Conservation (phyloP, 2,113 vertebrate genomes). For the Cariama cristata region DNA sequence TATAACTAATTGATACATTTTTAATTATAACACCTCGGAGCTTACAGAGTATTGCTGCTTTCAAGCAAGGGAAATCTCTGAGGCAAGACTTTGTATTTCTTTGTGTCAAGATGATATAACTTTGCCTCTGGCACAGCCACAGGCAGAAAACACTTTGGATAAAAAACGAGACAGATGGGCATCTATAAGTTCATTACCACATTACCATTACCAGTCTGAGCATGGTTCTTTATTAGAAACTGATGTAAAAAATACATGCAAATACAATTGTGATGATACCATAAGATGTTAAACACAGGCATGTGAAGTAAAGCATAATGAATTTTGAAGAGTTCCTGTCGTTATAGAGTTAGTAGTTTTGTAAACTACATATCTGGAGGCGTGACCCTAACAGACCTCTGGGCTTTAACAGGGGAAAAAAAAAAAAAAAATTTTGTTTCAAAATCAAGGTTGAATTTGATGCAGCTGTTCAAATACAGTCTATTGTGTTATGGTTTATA, state of each 20-base stretch:
- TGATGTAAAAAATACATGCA: neutral
- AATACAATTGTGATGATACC: neutral
- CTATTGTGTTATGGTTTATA: neutral
- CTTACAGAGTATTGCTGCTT: constrained; percentile 40
- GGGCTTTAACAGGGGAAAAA: neutral
- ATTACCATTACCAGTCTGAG: neutral
- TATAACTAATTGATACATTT: constrained; percentile 61
- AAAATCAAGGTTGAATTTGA: neutral
- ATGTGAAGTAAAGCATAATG: neutral
- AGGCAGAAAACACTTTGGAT: constrained; percentile 63
- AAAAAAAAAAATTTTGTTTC: neutral
- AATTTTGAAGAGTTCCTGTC: neutral
- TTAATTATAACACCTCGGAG: constrained; percentile 64
- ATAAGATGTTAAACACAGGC: neutral
- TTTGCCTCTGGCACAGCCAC: constrained; percentile 70
- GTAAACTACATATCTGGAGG: neutral
- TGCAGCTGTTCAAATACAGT: neutral
- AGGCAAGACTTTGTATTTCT: constrained; percentile 64
- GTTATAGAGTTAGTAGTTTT: neutral
- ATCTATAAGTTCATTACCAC: constrained; percentile 48
- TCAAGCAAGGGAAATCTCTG: constrained; percentile 42
- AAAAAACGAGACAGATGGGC: constrained; percentile 7
- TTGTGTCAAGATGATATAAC: constrained; percentile 69
- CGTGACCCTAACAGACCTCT: neutral
- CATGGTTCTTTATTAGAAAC: neutral